A percentile compares a stretch with the other conserved stretches of the same genome.
phyloP scores from a whole-genome alignment of 2,888 invertebrate species.

The Crioceris asparagi region DNA sequence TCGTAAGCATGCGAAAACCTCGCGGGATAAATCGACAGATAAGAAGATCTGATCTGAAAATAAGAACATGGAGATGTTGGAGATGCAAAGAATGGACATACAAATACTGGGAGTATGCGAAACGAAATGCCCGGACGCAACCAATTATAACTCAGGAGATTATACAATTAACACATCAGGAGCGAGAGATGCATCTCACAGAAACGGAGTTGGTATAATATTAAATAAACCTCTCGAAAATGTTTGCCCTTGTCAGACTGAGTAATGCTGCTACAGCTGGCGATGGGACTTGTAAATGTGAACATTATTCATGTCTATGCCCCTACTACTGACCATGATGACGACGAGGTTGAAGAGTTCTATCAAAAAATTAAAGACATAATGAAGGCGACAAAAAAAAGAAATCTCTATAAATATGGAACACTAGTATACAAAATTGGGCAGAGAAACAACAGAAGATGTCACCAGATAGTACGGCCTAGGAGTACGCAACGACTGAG shows the following conservation, averaged over 20 bases:
- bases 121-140: not conserved
- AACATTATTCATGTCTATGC: no score
- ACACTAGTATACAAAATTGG: no score
- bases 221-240: no score
- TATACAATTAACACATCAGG: not conserved
- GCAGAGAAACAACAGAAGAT: not conserved
- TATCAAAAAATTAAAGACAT: no score
- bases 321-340: no score
- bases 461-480: not conserved
- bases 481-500: not conserved
- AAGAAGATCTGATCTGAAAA: constrained; percentile 4
- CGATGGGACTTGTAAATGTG: no score
- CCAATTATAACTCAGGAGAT: not conserved
- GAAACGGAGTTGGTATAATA: not conserved
- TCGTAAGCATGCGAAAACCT: not conserved
- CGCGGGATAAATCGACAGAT: constrained; percentile 2
- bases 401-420: no score
- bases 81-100: constrained; percentile 4
- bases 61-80: constrained; percentile 3
- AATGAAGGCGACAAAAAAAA: no score
- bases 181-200: not conserved
- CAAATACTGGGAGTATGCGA: constrained; percentile 1
- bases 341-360: no score
- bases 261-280: no score
- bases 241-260: no score